Conservation (phyloP, 1,140 invertebrate genomes). For the Drosophila mauritiana region DNA sequence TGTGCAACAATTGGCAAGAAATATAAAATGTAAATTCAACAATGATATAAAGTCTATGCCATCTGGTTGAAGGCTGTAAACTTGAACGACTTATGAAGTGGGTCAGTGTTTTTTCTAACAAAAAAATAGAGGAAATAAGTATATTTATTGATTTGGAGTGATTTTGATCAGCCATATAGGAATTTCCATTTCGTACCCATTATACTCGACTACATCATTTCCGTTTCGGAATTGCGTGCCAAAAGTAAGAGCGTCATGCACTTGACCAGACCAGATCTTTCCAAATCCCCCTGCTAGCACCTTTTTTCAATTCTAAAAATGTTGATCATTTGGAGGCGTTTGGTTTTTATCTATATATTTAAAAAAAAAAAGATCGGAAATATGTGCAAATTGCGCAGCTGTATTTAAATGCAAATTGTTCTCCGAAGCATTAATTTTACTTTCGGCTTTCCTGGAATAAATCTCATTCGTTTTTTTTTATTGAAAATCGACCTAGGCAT, state of each 20-base stretch:
- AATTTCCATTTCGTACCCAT: not conserved
- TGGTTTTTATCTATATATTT: slow-evolving; percentile 54
- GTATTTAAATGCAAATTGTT: slow-evolving; percentile 22
- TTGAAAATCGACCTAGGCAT: not conserved
- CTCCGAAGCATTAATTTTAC: slow-evolving; percentile 30
- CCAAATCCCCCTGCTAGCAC: not conserved
- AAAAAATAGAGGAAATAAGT: not conserved
- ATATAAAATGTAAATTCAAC: slow-evolving; percentile 54
- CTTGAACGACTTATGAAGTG: slow-evolving; percentile 69
- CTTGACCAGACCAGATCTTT: slow-evolving; percentile 8
- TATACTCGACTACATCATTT: slow-evolving; percentile 43
- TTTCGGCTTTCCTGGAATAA: slow-evolving; percentile 5
- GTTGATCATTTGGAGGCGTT: slow-evolving; percentile 13
- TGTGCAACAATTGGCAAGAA: slow-evolving; percentile 72
- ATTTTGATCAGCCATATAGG: slow-evolving; percentile 23
- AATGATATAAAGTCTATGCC: slow-evolving; percentile 32
- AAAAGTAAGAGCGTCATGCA: slow-evolving; percentile 47
- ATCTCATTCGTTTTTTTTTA: slow-evolving; percentile 2
- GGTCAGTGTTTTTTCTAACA: slow-evolving; percentile 36
- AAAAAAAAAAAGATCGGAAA: slow-evolving; percentile 43
- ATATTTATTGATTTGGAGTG: slow-evolving; percentile 20
- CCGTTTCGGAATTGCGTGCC: slow-evolving; percentile 48
- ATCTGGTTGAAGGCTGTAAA: slow-evolving; percentile 67
- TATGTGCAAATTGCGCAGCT: slow-evolving; percentile 55
- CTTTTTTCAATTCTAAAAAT: slow-evolving; percentile 14